These are phyloP conservation scores for Dromococcyx pavoninus DNA, from an alignment of 2,797 vertebrate species.

Conservation along the genomic window DNA sequence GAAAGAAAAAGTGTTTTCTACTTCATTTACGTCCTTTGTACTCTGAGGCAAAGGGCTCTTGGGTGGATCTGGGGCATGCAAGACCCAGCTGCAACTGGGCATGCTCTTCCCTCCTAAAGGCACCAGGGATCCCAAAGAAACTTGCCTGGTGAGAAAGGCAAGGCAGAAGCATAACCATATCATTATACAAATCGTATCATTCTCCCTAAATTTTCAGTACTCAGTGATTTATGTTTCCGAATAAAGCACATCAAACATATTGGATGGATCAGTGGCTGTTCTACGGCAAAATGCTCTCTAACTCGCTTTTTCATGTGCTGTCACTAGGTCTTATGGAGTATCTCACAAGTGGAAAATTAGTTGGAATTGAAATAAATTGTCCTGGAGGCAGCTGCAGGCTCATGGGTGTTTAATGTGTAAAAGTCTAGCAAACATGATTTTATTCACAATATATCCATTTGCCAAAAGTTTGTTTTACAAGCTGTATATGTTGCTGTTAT, in stretches of 20 bases:
- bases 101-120: not conserved
- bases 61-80: not conserved
- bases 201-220: not conserved
- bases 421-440: not conserved
- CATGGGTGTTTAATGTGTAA: not conserved
- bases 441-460: not conserved
- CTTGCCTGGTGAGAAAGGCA: not conserved
- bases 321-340: conserved; percentile 3
- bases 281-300: not conserved
- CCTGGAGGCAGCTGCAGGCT: conserved; percentile 25
- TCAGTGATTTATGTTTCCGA: not conserved
- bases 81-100: not conserved
- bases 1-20: not conserved
- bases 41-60: not conserved
- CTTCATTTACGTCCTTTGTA: not conserved
- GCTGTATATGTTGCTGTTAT: not conserved
- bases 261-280: conserved; percentile 1
- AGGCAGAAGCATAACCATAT: not conserved
- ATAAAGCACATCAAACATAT: not conserved
- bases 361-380: conserved; percentile 48
- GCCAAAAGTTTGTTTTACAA: not conserved
- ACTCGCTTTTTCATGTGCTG: conserved; percentile 12
- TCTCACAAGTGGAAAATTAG: conserved; percentile 24
- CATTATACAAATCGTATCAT: not conserved
- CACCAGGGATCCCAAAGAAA: not conserved